phyloP scores from a whole-genome alignment of 2,888 invertebrate genomes.

The Acanthacorydalis orientalis region DNA sequence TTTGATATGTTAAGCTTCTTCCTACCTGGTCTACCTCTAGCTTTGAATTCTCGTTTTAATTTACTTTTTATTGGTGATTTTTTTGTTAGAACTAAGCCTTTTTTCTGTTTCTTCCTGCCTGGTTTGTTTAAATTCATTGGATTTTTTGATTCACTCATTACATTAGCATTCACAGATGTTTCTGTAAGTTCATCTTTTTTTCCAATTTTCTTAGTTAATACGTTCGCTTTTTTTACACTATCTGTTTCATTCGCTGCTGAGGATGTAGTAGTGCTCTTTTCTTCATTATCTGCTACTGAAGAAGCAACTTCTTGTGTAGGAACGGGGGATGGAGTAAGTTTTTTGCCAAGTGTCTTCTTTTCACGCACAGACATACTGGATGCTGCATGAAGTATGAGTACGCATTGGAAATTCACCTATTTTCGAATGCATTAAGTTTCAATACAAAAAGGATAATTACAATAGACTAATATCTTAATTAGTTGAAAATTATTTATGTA shows the following conservation, averaged over 20 bases:
- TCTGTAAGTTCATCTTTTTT: conserved; percentile 8
- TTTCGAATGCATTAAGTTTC: too few species aligned
- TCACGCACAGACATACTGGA: conserved; percentile 26
- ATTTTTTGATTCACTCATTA: conserved; percentile 7
- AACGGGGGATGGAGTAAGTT: conserved; percentile 19
- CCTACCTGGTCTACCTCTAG: conserved; percentile 14
- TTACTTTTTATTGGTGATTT: conserved; percentile 11
- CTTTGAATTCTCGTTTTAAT: conserved; percentile 17
- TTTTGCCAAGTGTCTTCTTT: conserved; percentile 21
- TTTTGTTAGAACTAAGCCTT: conserved; percentile 12
- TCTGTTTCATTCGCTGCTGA: background rate
- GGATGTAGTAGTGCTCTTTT: background rate
- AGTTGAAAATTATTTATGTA: too few species aligned
- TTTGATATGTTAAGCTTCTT: conserved; percentile 17
- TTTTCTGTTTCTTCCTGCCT: conserved; percentile 11
- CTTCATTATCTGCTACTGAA: background rate
- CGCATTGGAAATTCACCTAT: conserved; percentile 1
- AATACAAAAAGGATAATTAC: too few species aligned
- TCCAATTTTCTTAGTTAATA: background rate
- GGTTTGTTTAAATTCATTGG: conserved; percentile 1
- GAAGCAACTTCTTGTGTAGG: conserved; percentile 8
- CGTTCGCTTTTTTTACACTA: background rate
- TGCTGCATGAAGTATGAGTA: conserved; percentile 15
- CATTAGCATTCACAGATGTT: conserved; percentile 9
- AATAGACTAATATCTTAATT: too few species aligned